Conservation (phyloP, 23 tunicate genomes). For the Ciona savignyi region DNA sequence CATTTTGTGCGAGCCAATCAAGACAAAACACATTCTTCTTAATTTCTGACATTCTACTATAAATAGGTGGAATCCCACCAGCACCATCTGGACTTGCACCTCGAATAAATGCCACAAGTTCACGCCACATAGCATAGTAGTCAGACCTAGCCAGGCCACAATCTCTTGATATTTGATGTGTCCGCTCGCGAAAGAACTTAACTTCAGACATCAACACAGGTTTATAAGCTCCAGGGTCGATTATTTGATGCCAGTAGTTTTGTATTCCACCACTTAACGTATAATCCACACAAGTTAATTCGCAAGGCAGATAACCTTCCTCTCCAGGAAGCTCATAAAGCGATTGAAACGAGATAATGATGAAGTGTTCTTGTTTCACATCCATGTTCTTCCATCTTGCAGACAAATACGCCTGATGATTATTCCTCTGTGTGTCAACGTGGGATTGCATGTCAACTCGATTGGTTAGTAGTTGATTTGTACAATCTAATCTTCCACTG, state of each 20-base stretch:
- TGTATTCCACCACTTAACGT: slow-evolving; percentile 44
- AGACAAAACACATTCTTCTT: slow-evolving; percentile 40
- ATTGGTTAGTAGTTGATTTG: too few species aligned
- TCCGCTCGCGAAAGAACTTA: slow-evolving; percentile 33
- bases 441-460: too few species aligned
- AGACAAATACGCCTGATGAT: too few species aligned
- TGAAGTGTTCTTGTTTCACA: too few species aligned
- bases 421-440: too few species aligned
- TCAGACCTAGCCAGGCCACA: slow-evolving; percentile 34
- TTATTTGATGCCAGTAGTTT: slow-evolving; percentile 43
- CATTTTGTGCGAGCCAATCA: slow-evolving; percentile 33
- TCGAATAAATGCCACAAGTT: slow-evolving; percentile 28
- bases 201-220: slow-evolving; percentile 55
- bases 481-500: too few species aligned
- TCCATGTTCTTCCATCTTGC: too few species aligned
- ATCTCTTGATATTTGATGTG: slow-evolving; percentile 54
- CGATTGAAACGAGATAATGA: slow-evolving; percentile 63
- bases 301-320: slow-evolving; percentile 82
- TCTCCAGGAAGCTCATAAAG: slow-evolving; percentile 84
- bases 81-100: too few species aligned
- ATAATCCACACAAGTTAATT: slow-evolving; percentile 62
- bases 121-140: slow-evolving; percentile 42
- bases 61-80: too few species aligned
- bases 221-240: slow-evolving; percentile 74
- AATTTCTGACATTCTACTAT: slow-evolving; percentile 11